Base-by-base conservation (phyloP, 2,797 vertebrate species). In the Sebastes iracundus region DNA sequence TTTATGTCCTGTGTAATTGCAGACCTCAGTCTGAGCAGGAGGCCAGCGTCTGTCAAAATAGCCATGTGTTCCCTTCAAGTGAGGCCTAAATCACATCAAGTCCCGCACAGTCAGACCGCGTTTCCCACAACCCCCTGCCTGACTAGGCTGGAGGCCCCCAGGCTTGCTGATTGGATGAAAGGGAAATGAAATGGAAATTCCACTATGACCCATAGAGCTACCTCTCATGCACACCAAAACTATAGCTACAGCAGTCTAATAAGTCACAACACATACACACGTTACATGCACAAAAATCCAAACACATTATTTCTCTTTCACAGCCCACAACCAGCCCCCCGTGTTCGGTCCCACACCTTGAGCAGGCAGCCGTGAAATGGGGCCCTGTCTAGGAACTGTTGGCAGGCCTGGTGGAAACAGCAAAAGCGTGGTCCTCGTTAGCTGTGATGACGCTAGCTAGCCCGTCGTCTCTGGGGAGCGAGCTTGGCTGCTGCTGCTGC, bases 1-100 rank as follows among this genome's bases (percentile, higher is more conserved):
- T 94, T 95, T 94, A 95, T 93, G 91, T 94, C 86, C 92, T 93
- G 90, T 93, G 91, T 95, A 95, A 95, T 94, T 94, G 93, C 92
- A 95, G 93, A 91, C 91, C 89, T 95, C 92, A 92, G 89, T 86
- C 91, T 90, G 88, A 86, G 87, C 88, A 85, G 88, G 90, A 94
- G 89, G 90, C 92, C 90, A 86, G 87, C 74, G 79, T 92, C 91
- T 94, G 94, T 93, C 92, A 92, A 92, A 95, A 94, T 88, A 90
- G 85, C 76, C 81, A 78, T 72, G 88, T 81, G 90, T 80, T 90
- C 62, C 70, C 91, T 81, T 58, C 27, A 75, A 91, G 90, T 75
- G 53, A 86, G 64, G 82, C 90, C 93, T 92, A 93, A 94, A 94
- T 94, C 93, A 94, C 90, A 91, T 94, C 90, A 93, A 66, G 88